These are phyloP conservation scores for Phymorhynchus buccinoides DNA, from an alignment of 1,140 invertebrate species.

Conservation along the genomic window DNA sequence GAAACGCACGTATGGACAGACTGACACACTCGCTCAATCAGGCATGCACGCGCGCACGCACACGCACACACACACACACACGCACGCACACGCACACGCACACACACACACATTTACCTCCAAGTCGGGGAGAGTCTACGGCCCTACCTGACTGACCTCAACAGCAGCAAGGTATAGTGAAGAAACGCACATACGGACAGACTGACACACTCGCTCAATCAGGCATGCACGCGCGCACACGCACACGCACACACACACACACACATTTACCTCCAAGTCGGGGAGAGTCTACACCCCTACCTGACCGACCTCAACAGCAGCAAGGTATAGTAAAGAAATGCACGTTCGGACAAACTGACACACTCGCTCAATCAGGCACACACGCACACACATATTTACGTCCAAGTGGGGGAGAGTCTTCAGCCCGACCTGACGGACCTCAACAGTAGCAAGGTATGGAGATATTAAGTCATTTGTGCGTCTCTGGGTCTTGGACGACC, in stretches of 20 bases:
- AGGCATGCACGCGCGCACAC: background rate
- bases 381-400: background rate
- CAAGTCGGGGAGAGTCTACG: slow-evolving; percentile 88
- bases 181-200: no score
- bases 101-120: slow-evolving; percentile 78
- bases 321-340: no score
- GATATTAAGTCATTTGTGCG: no score
- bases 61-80: no score
- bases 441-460: slow-evolving; percentile 88
- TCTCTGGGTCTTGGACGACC: no score
- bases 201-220: no score
- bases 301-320: slow-evolving; percentile 85
- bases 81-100: no score
- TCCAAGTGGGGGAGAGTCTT: slow-evolving; percentile 86
- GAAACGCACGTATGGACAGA: background rate
- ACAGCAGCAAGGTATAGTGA: slow-evolving; percentile 89
- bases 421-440: slow-evolving; percentile 85
- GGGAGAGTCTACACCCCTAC: slow-evolving; percentile 88
- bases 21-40: no score
- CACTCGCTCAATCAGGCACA: no score
- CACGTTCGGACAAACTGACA: no score
- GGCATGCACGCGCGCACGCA: no score
- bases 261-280: slow-evolving; percentile 76
- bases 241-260: background rate
- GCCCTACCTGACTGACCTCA: slow-evolving; percentile 84